Evolutionary conservation across 2,888 invertebrate species (phyloP).

Genomic region (Drosophila atripex): DNA sequence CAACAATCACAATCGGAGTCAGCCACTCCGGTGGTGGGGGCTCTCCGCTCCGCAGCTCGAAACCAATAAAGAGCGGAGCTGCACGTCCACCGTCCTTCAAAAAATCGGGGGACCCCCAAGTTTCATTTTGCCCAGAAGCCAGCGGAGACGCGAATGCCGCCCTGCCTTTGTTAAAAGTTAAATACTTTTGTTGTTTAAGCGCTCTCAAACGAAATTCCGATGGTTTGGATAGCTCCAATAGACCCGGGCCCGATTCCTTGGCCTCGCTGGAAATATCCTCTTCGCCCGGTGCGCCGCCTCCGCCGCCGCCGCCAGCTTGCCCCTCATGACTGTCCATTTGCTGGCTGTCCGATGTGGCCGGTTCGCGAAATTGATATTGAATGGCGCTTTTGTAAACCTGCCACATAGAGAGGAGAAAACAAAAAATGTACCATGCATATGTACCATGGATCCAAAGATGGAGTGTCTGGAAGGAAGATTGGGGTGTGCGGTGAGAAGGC

Average conservation of each 20-base stretch:
- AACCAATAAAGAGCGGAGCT: constrained; percentile 75
- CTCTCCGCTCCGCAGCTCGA: constrained; percentile 61
- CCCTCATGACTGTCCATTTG: constrained; percentile 71
- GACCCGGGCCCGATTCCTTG: constrained; percentile 77
- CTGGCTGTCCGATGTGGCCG: constrained; percentile 71
- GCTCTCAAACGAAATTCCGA: constrained; percentile 84
- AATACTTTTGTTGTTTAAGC: constrained; percentile 82
- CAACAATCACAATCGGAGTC: constrained; percentile 60
- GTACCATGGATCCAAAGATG: constrained; percentile 23
- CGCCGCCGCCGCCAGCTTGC: constrained; percentile 36
- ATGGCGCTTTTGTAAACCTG: constrained; percentile 82
- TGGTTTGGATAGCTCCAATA: constrained; percentile 83
- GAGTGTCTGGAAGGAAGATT: constrained; percentile 6
- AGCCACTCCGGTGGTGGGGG: constrained; percentile 37
- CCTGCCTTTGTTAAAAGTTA: constrained; percentile 77
- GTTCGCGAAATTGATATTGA: constrained; percentile 83
- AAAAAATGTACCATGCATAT: constrained; percentile 50
- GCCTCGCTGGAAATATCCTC: constrained; percentile 63
- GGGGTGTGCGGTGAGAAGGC: constrained; percentile 3
- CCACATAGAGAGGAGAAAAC: constrained; percentile 20
- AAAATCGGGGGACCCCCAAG: constrained; percentile 1
- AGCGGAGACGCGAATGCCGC: constrained; percentile 51
- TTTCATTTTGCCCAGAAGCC: constrained; percentile 23
- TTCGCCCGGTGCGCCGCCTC: constrained; percentile 48
- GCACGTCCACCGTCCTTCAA: constrained; percentile 15